Percentiles rank a stretch among this genome's conserved stretches.
Conservation (phyloP, 2,113 vertebrate genomes). For the Pangasianodon gigas region DNA sequence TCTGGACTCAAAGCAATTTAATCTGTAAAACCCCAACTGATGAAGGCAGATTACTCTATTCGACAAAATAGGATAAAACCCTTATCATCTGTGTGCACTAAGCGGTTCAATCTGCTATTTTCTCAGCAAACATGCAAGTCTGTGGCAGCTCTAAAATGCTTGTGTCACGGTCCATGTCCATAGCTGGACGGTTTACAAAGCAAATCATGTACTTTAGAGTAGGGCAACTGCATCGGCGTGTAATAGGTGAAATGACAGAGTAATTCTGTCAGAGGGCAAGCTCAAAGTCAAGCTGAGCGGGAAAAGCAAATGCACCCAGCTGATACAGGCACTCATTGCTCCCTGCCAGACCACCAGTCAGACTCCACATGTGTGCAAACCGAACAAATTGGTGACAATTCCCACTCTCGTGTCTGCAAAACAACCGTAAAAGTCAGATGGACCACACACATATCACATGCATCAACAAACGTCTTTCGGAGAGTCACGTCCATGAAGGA, state of each 20-base stretch:
- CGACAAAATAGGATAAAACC: slow-evolving; percentile 17
- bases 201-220: not conserved
- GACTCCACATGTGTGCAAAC: slow-evolving; percentile 27
- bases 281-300: not conserved
- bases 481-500: slow-evolving; percentile 15
- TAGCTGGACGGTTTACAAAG: not conserved
- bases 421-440: slow-evolving; percentile 29
- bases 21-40: slow-evolving; percentile 60
- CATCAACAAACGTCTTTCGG: slow-evolving; percentile 39
- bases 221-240: not conserved
- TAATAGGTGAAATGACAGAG: not conserved
- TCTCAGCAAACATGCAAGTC: not conserved
- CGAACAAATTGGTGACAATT: not conserved
- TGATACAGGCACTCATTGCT: not conserved
- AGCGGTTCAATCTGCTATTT: not conserved
- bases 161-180: not conserved
- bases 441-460: slow-evolving; percentile 54
- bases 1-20: slow-evolving; percentile 64
- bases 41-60: slow-evolving; percentile 47
- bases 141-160: not conserved
- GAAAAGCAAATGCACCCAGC: not conserved
- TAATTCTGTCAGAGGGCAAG: not conserved
- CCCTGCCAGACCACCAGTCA: not conserved
- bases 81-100: not conserved
- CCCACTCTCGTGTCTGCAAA: slow-evolving; percentile 19